phyloP scores from a whole-genome alignment of 2,113 vertebrate genomes.

The Ageneiosus marmoratus region DNA sequence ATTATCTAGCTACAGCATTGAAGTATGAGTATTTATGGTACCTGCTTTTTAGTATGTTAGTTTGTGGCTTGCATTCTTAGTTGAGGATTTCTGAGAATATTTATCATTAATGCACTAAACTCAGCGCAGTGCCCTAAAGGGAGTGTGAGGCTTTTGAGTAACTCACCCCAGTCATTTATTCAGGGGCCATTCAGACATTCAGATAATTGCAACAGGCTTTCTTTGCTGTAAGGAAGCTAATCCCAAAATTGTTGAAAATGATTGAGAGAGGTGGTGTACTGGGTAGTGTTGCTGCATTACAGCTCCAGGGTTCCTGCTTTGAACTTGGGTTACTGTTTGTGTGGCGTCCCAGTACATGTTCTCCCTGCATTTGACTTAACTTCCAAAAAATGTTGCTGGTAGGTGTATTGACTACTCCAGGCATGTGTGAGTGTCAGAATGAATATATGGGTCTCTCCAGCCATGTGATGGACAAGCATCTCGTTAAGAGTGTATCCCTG shows the following conservation, averaged over 20 bases:
- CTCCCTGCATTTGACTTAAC: too few species aligned
- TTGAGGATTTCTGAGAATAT: not conserved
- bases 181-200: not conserved
- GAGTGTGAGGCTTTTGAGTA: not conserved
- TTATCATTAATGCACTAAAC: slow-evolving; percentile 20
- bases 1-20: slow-evolving; percentile 8
- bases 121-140: not conserved
- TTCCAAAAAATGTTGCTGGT: not conserved
- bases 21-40: slow-evolving; percentile 31
- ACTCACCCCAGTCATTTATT: slow-evolving; percentile 17
- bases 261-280: not conserved
- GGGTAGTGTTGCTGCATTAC: too few species aligned
- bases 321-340: not conserved
- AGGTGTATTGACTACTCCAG: not conserved
- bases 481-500: not conserved
- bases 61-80: not conserved
- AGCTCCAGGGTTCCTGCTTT: not conserved
- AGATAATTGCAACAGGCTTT: slow-evolving; percentile 14
- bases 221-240: slow-evolving; percentile 22
- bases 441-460: not conserved
- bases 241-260: slow-evolving; percentile 7
- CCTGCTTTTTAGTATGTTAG: slow-evolving; percentile 19
- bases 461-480: not conserved
- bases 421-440: not conserved
- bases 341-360: not conserved